Evolutionary conservation across 2,797 vertebrate genomes (phyloP).

Genomic region (Sparidentex hasta): DNA sequence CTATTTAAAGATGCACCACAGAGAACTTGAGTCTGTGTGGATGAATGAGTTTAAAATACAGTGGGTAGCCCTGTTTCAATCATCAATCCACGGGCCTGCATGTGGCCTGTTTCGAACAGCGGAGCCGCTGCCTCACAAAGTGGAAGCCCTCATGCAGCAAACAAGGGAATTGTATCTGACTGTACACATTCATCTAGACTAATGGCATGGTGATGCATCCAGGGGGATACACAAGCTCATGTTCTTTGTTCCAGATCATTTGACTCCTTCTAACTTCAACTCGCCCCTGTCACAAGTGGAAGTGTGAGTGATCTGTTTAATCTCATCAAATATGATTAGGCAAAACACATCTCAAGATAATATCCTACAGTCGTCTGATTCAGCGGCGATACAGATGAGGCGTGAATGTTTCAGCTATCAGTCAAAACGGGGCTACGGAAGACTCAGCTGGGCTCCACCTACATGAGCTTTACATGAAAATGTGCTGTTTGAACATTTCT

Average conservation of each 20-base stretch:
- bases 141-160: constrained; percentile 76
- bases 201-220: constrained; percentile 77
- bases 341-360: constrained; percentile 74
- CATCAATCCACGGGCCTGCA: constrained; percentile 72
- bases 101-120: constrained; percentile 72
- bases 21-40: constrained; percentile 66
- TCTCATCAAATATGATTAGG: constrained; percentile 79
- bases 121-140: constrained; percentile 60
- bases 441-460: constrained; percentile 19
- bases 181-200: constrained; percentile 79
- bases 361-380: constrained; percentile 52
- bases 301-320: constrained; percentile 76
- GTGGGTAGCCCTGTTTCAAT: constrained; percentile 63
- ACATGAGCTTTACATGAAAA: constrained; percentile 1
- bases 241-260: constrained; percentile 82
- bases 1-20: constrained; percentile 73
- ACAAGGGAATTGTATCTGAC: constrained; percentile 76
- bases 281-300: constrained; percentile 67
- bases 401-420: constrained; percentile 38
- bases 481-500: constrained; percentile 1
- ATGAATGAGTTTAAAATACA: constrained; percentile 77
- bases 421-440: constrained; percentile 26
- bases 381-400: constrained; percentile 54
- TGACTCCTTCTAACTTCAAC: constrained; percentile 74
- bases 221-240: constrained; percentile 71